Evolutionary conservation across 92 coral and sea anemone genomes (phyloP).

Genomic region (Heteractis magnifica): DNA sequence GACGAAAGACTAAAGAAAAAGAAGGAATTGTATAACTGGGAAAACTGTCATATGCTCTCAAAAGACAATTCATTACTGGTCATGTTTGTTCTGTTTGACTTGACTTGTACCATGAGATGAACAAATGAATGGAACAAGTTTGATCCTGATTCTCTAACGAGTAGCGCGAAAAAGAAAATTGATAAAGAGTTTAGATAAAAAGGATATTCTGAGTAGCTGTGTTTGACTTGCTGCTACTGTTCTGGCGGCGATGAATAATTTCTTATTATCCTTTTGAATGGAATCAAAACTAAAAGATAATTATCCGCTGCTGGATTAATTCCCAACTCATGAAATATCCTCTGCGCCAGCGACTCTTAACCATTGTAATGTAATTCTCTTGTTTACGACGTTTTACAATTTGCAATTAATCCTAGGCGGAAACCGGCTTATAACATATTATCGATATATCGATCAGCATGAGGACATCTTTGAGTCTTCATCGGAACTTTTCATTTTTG

Average conservation of each 20-base stretch:
- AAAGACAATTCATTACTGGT: not conserved
- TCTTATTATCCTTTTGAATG: not conserved
- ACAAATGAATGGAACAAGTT: not conserved
- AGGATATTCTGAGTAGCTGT: too few relatives aligned
- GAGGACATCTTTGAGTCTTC: conserved; percentile 5
- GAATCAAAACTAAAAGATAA: conserved; percentile 1
- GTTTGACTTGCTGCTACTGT: not conserved
- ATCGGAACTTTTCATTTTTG: not conserved
- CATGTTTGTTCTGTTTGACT: not conserved
- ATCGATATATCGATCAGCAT: not conserved
- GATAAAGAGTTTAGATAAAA: too few relatives aligned
- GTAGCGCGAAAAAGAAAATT: too few relatives aligned
- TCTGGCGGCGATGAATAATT: not conserved
- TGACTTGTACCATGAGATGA: not conserved
- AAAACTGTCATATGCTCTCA: conserved; percentile 5
- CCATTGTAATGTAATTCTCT: conserved; percentile 6
- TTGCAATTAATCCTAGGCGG: conserved; percentile 12
- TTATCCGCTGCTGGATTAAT: conserved; percentile 7
- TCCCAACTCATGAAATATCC: conserved; percentile 10
- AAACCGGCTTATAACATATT: not conserved
- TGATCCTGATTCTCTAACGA: too few relatives aligned
- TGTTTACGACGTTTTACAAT: conserved; percentile 10
- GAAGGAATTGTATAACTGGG: conserved; percentile 1
- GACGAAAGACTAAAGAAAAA: not conserved
- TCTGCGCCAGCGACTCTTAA: conserved; percentile 1